Base-by-base conservation (phyloP, 2,797 vertebrate species). In the Sebastes itinus region DNA sequence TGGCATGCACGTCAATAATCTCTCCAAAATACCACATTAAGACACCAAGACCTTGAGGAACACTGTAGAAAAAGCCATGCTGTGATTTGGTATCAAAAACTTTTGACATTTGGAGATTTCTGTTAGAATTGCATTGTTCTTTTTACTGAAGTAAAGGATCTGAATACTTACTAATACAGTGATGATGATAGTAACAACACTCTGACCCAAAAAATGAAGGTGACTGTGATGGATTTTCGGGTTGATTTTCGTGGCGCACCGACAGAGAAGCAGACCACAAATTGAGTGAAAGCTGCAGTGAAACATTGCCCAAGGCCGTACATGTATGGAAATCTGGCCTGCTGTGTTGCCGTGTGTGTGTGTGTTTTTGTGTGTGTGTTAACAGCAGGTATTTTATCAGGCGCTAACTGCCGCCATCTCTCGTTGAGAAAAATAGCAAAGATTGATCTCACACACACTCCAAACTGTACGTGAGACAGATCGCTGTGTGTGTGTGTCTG, bases 371-470 rank as follows among this genome's bases (percentile, higher is more conserved):
- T n/a, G 56, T 69, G 25, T 82, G 25, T 8, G 63, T 23, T 16
- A 32, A 49, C 33, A 56, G 62, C 20, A 62, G 30, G 73, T 72
- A 27, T 82, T 89, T 84, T 76, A 88, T 87, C 75, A 61, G 52
- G 13, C 32, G 22, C 61, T 77, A 89, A 86, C 62, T 59, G 81
- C 32, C 1, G 35, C 46, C 70, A 77, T 85, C 20, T 72, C 32
- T 73, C 5, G 22, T 72, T 69, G 62, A 83, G 71, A 76, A 87
- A 86, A 87, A 87, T 72, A 33, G 72, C 2, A 7, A 70, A 27
- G 71, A 84, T 77, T 63, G 68, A 88, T 89, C 64, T 76, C 72
- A 75, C 68, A 76, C 68, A 59, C 58, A 54, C 75, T 49, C 22
- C 9, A n/a, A 78, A 33, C 27, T 71, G 55, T 72, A 68, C 52